Percentiles rank a stretch among this genome's conserved stretches.
These are phyloP conservation scores for Criorhina ranunculi DNA, from an alignment of 2,888 invertebrate species.

Conservation along the genomic window DNA sequence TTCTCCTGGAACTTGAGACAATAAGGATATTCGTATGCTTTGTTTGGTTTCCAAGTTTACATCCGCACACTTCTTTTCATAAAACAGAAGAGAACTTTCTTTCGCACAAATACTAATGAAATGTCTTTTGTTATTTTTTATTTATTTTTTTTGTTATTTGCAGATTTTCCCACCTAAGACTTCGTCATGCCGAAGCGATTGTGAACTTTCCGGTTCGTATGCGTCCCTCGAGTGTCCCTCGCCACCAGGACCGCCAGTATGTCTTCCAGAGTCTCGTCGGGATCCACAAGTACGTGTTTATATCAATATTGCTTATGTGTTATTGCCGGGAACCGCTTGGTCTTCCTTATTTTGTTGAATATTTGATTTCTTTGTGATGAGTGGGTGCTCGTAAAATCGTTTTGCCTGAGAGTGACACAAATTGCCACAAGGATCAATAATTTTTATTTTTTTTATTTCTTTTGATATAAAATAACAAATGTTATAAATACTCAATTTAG, in stretches of 20 bases:
- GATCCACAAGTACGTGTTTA: conserved; percentile 80
- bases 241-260: conserved; percentile 80
- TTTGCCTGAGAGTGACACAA: conserved; percentile 50
- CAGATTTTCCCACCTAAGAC: conserved; percentile 80
- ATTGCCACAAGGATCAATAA: conserved; percentile 57
- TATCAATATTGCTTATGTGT: conserved; percentile 58
- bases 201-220: conserved; percentile 81
- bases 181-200: conserved; percentile 80
- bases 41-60: conserved; percentile 56
- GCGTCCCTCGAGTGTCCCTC: conserved; percentile 81
- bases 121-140: conserved; percentile 53
- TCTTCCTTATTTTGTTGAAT: conserved; percentile 35
- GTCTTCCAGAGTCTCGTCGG: conserved; percentile 80
- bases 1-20: conserved; percentile 24
- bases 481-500: conserved; percentile 75
- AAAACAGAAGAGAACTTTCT: conserved; percentile 54
- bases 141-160: too few relatives aligned
- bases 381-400: conserved; percentile 59
- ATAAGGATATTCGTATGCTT: conserved; percentile 54
- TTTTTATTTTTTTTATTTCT: conserved; percentile 29
- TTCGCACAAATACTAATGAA: conserved; percentile 62
- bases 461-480: conserved; percentile 56
- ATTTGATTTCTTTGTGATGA: conserved; percentile 52
- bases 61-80: conserved; percentile 42
- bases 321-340: conserved; percentile 28